phyloP scores from a whole-genome alignment of 2,888 invertebrate species.

The Rhamnusium bicolor region DNA sequence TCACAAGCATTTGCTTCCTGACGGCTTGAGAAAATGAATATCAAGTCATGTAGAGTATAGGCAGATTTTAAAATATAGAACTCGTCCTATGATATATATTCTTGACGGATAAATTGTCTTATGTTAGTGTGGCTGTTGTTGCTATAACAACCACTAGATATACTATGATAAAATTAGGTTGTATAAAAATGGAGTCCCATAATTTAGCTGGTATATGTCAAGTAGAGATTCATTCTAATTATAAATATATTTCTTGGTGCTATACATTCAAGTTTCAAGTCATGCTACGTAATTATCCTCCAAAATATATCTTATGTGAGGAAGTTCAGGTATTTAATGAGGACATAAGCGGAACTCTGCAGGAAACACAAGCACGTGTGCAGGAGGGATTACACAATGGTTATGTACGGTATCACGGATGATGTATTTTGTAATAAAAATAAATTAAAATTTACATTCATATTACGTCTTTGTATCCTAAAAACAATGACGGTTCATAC shows the following conservation, averaged over 20 bases:
- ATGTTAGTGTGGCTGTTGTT: no score
- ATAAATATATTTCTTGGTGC: not conserved
- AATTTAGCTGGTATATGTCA: not conserved
- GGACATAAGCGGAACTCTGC: slow-evolving; percentile 1
- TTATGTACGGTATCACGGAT: slow-evolving; percentile 13
- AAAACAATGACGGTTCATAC: not conserved
- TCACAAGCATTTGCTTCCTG: no score
- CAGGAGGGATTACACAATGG: not conserved
- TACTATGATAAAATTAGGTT: not conserved
- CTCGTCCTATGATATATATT: no score
- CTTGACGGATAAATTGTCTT: no score
- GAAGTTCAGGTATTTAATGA: slow-evolving; percentile 5
- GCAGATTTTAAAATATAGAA: no score
- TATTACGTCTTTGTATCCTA: not conserved
- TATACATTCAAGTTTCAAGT: not conserved
- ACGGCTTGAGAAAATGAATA: no score
- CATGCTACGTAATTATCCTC: not conserved
- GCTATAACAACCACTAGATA: no score
- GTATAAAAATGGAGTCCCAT: not conserved
- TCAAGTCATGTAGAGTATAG: no score
- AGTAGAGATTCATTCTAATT: not conserved
- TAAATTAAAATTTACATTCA: not conserved
- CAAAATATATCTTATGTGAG: not conserved
- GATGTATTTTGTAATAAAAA: not conserved
- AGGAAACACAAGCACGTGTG: slow-evolving; percentile 3